Evolutionary conservation across 2,888 invertebrate species (phyloP).

Genomic region (Noctua pronuba): DNA sequence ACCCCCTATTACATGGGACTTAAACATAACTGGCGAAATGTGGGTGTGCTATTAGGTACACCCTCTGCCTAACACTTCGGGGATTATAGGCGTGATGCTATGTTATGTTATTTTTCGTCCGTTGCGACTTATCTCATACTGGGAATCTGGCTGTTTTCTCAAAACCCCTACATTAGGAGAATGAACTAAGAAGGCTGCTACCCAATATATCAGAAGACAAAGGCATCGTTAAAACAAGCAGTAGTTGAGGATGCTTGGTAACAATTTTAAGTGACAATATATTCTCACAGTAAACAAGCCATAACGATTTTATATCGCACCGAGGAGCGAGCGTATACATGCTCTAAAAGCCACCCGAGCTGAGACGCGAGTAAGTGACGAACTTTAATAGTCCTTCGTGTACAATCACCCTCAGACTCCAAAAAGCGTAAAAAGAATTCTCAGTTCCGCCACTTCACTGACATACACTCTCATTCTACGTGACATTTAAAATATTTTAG

Average conservation of each 20-base stretch:
- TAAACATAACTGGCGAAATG: no score
- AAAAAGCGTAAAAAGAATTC: constrained; percentile 50
- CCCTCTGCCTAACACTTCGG: neutral
- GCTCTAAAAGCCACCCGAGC: constrained; percentile 66
- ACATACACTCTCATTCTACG: constrained; percentile 63
- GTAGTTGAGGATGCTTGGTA: constrained; percentile 6
- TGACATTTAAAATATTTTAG: constrained; percentile 60
- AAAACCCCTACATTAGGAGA: neutral
- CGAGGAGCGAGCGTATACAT: constrained; percentile 50
- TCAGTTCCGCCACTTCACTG: constrained; percentile 65
- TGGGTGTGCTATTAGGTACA: no score
- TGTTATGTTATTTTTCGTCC: neutral
- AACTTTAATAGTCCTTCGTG: constrained; percentile 74
- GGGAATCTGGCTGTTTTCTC: neutral
- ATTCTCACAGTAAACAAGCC: constrained; percentile 49
- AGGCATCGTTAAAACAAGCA: constrained; percentile 12
- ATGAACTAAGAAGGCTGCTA: neutral
- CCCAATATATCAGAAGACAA: constrained; percentile 3
- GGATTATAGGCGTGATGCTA: neutral
- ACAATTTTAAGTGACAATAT: constrained; percentile 46
- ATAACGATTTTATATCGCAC: constrained; percentile 64
- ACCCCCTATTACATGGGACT: no score
- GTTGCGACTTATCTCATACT: neutral
- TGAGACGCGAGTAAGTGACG: constrained; percentile 74
- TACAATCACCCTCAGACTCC: constrained; percentile 66